Evolutionary conservation across 1,140 invertebrate species (phyloP), one percentile per base, ranked within the genome.

Genomic region (Steinernema khuongi): DNA sequence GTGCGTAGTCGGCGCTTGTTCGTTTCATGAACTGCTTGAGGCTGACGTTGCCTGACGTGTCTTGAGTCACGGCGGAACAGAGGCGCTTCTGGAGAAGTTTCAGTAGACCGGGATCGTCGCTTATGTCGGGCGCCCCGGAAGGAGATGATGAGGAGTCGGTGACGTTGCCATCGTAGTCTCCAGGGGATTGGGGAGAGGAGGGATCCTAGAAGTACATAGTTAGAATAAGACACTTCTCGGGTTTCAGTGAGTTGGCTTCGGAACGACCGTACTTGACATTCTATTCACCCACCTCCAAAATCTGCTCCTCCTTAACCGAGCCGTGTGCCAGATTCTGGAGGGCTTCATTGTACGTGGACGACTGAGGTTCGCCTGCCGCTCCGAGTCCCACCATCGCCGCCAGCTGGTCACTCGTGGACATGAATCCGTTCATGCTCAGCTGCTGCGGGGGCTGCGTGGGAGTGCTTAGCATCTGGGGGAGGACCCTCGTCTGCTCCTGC

Each of bases 1-100:
- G 50, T 4, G 50, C 50, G 50, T 60, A 60, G 22, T 60, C 50
- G 4, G 50, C 50, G 50, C 50, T 60, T 11, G 50, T 26, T 17
- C 50, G 50, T 22, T 60, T 60, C 50, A 60, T 26, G 19, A 60
- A 60, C 11, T 60, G 50, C 50, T 60, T 60, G 4, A 60, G 4
- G 50, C 50, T 60, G 4, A 60, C 50, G 50, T 60, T 60, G 14
- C 50, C 50, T n/a, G 50, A 60, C 14, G 14, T 60, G 50, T 60
- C 50, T 22, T 60, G 50, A 2, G 50, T 4, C 7, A 60, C 11
- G 7, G 50, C 50, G 7, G 50, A 14, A 4, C 50, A 60, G 11
- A 60, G 50, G 50, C 50, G 50, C 50, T 60, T 60, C 50, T 60
- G 50, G 7, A 60, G 50, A 22, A 60, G 50, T 22, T 60, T 60